Conservation (phyloP, 2,888 invertebrate species). For the Nyleta sp. region DNA sequence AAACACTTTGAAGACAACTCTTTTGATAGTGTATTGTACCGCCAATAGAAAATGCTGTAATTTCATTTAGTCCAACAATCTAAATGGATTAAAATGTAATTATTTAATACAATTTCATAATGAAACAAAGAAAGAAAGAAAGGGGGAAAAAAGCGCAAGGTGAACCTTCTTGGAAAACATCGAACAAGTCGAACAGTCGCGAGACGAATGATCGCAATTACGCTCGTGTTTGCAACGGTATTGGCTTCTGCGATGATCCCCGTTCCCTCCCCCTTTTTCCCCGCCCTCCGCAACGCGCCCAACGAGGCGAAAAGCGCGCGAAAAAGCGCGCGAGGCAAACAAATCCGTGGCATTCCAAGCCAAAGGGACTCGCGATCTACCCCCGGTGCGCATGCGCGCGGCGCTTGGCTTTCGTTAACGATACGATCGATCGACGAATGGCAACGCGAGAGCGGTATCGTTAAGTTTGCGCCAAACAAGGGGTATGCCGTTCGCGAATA, state of each 20-base stretch:
- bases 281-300: slow-evolving; percentile 23
- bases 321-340: slow-evolving; percentile 32
- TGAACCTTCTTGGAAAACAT: background rate
- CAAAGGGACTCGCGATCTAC: slow-evolving; percentile 47
- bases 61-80: no score
- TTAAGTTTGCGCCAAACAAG: slow-evolving; percentile 59
- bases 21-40: no score
- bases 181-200: background rate
- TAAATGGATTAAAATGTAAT: no score
- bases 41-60: no score
- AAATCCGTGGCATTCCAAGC: slow-evolving; percentile 51
- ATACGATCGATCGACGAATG: slow-evolving; percentile 63
- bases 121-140: no score
- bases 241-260: background rate
- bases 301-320: slow-evolving; percentile 36
- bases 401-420: slow-evolving; percentile 59
- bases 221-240: background rate
- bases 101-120: no score
- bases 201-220: background rate
- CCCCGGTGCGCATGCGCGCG: slow-evolving; percentile 55
- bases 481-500: slow-evolving; percentile 62
- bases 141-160: no score
- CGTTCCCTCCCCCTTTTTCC: background rate
- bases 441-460: slow-evolving; percentile 57
- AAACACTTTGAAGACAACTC: no score